Conservation (phyloP, 2,113 vertebrate genomes). For the Rhea americana region DNA sequence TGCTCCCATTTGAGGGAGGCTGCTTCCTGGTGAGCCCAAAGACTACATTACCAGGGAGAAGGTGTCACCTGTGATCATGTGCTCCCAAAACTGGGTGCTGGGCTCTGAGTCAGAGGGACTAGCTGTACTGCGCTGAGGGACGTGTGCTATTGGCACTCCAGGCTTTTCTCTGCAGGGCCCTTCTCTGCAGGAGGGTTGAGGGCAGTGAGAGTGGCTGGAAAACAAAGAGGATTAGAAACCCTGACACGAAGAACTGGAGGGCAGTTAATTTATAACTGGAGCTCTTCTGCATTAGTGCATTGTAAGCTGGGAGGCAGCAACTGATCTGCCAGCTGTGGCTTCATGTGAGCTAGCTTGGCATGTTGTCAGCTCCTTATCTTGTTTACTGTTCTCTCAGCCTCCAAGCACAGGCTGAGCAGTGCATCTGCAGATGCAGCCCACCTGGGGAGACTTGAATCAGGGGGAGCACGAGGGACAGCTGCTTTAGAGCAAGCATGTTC, state of each 20-base stretch:
- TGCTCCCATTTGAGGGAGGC: background rate
- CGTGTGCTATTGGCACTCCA: background rate
- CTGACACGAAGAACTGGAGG: background rate
- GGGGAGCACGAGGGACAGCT: background rate
- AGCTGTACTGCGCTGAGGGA: background rate
- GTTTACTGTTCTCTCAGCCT: background rate
- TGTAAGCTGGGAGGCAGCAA: background rate
- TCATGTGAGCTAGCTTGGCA: background rate
- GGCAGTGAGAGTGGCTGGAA: background rate
- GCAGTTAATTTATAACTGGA: background rate
- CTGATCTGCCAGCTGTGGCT: background rate
- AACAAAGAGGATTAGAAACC: background rate
- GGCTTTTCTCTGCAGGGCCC: too few relatives aligned
- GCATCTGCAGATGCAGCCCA: background rate
- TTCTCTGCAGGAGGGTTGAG: background rate
- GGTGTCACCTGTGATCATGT: too few relatives aligned
- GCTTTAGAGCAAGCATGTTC: rapidly evolving
- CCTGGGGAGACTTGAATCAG: rapidly evolving
- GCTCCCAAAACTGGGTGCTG: background rate
- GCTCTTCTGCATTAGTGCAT: rapidly evolving
- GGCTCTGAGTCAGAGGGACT: rapidly evolving
- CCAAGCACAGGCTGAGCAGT: rapidly evolving
- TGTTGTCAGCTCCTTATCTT: background rate
- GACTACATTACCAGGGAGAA: background rate
- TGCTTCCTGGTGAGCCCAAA: background rate